Evolutionary conservation across 2,113 vertebrate genomes (phyloP).

Genomic region (Petromus typicus): DNA sequence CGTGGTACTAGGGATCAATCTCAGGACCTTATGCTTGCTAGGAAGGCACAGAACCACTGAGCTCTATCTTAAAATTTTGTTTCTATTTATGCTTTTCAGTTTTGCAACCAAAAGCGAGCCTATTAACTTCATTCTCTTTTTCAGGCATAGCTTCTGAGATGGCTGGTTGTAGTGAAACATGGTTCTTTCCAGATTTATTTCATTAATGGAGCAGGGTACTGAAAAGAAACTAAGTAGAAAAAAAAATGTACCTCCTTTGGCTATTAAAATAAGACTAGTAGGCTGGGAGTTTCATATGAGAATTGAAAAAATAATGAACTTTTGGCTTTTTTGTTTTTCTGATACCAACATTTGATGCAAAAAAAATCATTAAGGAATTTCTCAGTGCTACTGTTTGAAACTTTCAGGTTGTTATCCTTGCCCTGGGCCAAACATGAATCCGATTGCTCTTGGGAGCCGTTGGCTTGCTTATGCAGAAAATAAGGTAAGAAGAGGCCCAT

Average conservation of each 20-base stretch:
- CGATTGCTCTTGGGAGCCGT: conserved; percentile 95
- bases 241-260: conserved; percentile 76
- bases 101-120: not conserved
- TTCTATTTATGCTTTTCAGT: not conserved
- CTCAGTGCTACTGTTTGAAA: conserved; percentile 78
- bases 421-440: conserved; percentile 98
- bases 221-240: conserved; percentile 69
- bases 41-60: no score
- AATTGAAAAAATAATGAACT: conserved; percentile 81
- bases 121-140: not conserved
- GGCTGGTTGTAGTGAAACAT: not conserved
- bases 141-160: conserved; percentile 21
- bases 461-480: conserved; percentile 99
- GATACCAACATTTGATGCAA: conserved; percentile 57
- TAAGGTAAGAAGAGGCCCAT: conserved; percentile 89
- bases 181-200: conserved; percentile 67
- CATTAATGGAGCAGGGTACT: conserved; percentile 39
- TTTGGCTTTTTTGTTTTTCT: conserved; percentile 81
- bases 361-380: conserved; percentile 74
- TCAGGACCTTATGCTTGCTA: no score
- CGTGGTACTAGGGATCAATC: no score
- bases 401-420: conserved; percentile 97
- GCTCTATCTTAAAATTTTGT: no score
- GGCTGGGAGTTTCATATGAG: conserved; percentile 80
- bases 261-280: conserved; percentile 75